Base-by-base conservation (phyloP, 2,888 invertebrate genomes). In the Leptopilina myrica region DNA sequence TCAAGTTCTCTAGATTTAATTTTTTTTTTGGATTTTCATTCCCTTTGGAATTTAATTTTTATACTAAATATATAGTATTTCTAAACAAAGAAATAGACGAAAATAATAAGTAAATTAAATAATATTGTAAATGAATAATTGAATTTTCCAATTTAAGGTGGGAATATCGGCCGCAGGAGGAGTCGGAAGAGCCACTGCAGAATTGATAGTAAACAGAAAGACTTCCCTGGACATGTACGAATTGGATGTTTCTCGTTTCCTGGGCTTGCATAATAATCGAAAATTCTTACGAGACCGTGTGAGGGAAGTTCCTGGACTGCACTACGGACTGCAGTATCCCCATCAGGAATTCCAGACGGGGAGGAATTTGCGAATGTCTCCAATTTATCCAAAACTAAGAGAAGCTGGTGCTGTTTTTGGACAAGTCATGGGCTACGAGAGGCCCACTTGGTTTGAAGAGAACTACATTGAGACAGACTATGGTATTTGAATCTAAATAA, bases 371-470 rank as follows among this genome's bases (percentile, higher is more conserved):
- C 93, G 99, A 76, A 96, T 98, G 94, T 98, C 98, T 0, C 98
- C 99, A 0, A 97, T 99, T 83, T 98, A 98, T 93, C 97, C 98
- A 0, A 96, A 97, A 80, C 92, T 99, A 15, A 94, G 96, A 83
- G 97, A 97, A 89, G 96, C 96, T 11, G 98, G 98, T 0, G 99
- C 98, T 0, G 96, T 98, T 7, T 99, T 99, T 90, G 98, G 98
- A 0, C 98, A 99, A 91, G 97, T 97, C 46, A 99, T 99, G 98
- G 99, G 99, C 0, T 99, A 99, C 91, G 99, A 99, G 91, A 93
- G 99, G 82, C 98, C 99, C 0, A 95, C 96, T 56, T 99, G 97
- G 95, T 99, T 98, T 90, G 96, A 97, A 86, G 92, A 92, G 43
- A 90, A 92, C 14, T 92, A 92, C 77, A 92, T 92, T 78, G 88